Base-by-base conservation (phyloP, 2,797 vertebrate species). In the Parotocinclus haroldoi region DNA sequence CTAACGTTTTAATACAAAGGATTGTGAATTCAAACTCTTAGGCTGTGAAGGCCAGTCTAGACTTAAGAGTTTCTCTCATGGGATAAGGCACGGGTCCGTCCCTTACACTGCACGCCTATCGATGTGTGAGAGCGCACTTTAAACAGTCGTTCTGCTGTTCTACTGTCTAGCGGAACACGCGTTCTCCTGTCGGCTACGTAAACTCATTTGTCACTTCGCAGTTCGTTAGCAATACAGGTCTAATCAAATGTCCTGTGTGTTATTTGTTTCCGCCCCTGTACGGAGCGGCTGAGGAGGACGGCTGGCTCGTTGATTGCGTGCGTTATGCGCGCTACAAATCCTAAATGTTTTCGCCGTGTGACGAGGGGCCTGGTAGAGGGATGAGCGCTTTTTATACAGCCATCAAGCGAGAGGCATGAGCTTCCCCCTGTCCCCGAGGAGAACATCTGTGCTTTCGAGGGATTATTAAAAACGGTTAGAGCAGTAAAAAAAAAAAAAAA, bases 21-120 rank as follows among this genome's bases (percentile, higher is more conserved):
- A 27, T 27, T 27, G 27, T 27, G 27, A 27, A 27, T 5, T 27
- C 5, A 27, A 27, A 27, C 27, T 5, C 2, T 5, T 5, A 5
- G 27, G 27, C 27, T 68, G 71, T 75, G 64, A 76, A 58, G 72
- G n/a, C n/a, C n/a, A n/a, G n/a, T n/a, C n/a, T n/a, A n/a, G n/a
- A n/a, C n/a, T n/a, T n/a, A n/a, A n/a, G n/a, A n/a, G n/a, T n/a
- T n/a, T n/a, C n/a, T n/a, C n/a, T n/a, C n/a, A n/a, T n/a, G n/a
- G n/a, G n/a, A n/a, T n/a, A n/a, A n/a, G n/a, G n/a, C n/a, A n/a
- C n/a, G n/a, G n/a, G n/a, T n/a, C n/a, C n/a, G n/a, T n/a, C n/a
- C n/a, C n/a, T n/a, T 49, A 16, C 46, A 3, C 62, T 52, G 55
- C 19, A 12, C 62, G 14, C 9, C 69, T 66, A 55, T 66, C 63